Conservation (phyloP, 2,888 invertebrate genomes). For the Oscheius onirici region DNA sequence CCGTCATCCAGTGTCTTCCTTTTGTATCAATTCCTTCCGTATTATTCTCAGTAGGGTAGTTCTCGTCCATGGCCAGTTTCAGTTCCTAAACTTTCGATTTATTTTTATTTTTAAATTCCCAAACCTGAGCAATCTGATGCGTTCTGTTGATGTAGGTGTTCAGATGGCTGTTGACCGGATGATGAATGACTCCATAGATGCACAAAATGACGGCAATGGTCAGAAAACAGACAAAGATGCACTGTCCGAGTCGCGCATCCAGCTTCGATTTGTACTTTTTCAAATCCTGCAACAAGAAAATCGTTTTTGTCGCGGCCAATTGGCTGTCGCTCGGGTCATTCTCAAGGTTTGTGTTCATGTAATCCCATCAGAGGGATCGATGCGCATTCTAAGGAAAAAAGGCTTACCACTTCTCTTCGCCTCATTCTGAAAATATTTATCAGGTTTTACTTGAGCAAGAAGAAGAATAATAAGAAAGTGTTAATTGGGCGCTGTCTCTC, state of each 20-base stretch:
- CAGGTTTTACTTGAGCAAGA: no score
- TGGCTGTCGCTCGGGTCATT: background rate
- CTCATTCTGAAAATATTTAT: no score
- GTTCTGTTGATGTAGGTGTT: constrained; percentile 59
- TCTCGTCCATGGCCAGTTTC: constrained; percentile 56
- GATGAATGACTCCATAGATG: constrained; percentile 64
- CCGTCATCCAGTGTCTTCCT: constrained; percentile 54
- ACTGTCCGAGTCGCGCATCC: constrained; percentile 60
- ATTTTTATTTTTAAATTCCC: background rate
- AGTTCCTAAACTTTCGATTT: constrained; percentile 38
- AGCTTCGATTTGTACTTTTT: constrained; percentile 66
- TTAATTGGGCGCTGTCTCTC: no score
- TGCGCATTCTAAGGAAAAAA: background rate
- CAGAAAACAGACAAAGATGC: constrained; percentile 56
- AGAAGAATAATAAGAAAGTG: no score
- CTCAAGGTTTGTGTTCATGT: constrained; percentile 22
- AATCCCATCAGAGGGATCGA: constrained; percentile 14
- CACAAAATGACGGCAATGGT: constrained; percentile 61
- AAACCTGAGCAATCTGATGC: constrained; percentile 56
- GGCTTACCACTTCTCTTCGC: no score
- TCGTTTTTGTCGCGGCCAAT: background rate
- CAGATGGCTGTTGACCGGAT: constrained; percentile 55
- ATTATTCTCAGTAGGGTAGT: constrained; percentile 51
- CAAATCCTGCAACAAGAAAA: constrained; percentile 58
- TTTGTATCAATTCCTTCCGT: constrained; percentile 40